phyloP scores from a whole-genome alignment of 2,888 invertebrate species.

The Euplagia quadripunctaria region DNA sequence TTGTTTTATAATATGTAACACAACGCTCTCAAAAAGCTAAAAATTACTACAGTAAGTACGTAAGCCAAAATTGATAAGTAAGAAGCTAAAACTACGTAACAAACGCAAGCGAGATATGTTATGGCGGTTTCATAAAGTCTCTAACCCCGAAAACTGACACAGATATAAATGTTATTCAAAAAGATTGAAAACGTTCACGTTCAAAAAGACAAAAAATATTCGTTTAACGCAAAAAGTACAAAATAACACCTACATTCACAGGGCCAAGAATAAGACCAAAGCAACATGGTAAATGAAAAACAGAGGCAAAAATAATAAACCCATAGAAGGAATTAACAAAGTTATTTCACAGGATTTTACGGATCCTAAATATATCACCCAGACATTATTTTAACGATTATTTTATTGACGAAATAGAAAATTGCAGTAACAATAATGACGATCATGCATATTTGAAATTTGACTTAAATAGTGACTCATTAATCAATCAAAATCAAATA shows the following conservation, averaged over 20 bases:
- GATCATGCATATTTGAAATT: neutral
- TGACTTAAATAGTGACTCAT: neutral
- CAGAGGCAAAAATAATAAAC: slow-evolving; percentile 12
- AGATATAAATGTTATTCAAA: slow-evolving; percentile 11
- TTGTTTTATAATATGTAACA: slow-evolving; percentile 14
- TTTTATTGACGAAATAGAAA: no score
- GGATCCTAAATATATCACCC: slow-evolving; percentile 5
- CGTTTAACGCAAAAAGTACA: slow-evolving; percentile 10
- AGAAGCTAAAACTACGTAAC: slow-evolving; percentile 10
- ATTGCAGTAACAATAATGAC: neutral
- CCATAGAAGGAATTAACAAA: neutral
- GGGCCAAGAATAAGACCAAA: slow-evolving; percentile 21
- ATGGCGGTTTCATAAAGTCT: slow-evolving; percentile 12
- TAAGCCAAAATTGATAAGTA: slow-evolving; percentile 11
- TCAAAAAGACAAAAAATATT: no score
- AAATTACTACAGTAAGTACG: slow-evolving; percentile 8
- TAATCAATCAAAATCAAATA: slow-evolving; percentile 15
- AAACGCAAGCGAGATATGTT: slow-evolving; percentile 17
- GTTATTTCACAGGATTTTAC: neutral
- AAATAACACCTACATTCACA: slow-evolving; percentile 18
- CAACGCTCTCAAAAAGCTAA: slow-evolving; percentile 6
- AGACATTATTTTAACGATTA: slow-evolving; percentile 17
- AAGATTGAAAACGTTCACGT: slow-evolving; percentile 8
- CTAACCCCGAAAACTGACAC: neutral
- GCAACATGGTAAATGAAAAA: slow-evolving; percentile 24